Conservation (phyloP, 1,140 invertebrate genomes). For the Leptinotarsa defecta region DNA sequence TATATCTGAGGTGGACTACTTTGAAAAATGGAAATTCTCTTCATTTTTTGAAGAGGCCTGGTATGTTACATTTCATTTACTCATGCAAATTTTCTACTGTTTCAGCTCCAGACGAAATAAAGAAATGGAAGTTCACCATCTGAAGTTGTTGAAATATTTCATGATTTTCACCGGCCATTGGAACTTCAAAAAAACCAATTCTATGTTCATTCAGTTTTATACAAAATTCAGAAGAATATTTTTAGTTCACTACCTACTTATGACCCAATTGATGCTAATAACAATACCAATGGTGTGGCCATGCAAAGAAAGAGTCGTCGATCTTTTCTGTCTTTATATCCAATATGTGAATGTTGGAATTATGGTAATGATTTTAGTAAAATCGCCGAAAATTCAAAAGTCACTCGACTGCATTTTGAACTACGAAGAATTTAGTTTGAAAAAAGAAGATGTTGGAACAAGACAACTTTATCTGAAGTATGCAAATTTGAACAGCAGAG, state of each 20-base stretch:
- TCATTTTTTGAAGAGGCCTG: too few species aligned
- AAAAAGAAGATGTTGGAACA: not conserved
- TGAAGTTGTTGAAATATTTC: not conserved
- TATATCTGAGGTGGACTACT: too few species aligned
- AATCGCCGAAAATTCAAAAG: not conserved
- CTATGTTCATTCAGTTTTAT: not conserved
- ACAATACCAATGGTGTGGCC: not conserved
- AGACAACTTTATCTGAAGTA: not conserved
- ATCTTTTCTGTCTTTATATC: not conserved
- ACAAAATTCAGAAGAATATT: not conserved
- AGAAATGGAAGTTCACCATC: not conserved
- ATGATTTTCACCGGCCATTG: not conserved
- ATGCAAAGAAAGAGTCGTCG: not conserved
- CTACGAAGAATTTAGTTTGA: not conserved
- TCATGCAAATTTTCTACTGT: too few species aligned
- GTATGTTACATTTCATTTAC: too few species aligned
- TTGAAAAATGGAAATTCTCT: too few species aligned
- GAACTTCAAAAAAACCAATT: not conserved
- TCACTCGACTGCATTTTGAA: not conserved
- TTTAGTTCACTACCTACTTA: not conserved
- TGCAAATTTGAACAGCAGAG: not conserved
- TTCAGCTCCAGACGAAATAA: too few species aligned
- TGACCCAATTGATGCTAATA: slow-evolving; percentile 1
- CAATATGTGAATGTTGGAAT: not conserved
- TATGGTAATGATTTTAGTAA: not conserved